Percentiles rank a stretch among this genome's conserved stretches.
Evolutionary conservation across 2,797 vertebrate species (phyloP).

Genomic region (Tapirus indicus): DNA sequence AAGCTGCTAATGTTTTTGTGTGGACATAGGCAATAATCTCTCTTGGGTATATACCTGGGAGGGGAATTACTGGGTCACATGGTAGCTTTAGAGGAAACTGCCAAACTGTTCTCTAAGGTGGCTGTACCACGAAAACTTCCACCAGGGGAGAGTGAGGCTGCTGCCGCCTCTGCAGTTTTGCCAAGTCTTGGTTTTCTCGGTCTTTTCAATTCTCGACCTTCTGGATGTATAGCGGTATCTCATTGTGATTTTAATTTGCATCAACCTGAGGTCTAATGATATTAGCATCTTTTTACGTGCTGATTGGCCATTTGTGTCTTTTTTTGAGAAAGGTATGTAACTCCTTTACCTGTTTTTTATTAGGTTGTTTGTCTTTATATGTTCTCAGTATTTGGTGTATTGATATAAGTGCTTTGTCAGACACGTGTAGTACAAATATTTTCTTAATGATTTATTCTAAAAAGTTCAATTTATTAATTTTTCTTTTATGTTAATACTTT

Average conservation of each 20-base stretch:
- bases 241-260: neutral
- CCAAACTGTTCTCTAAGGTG: fast-evolving
- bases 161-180: neutral
- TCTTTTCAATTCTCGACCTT: neutral
- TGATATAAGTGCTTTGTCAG: neutral
- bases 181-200: fast-evolving
- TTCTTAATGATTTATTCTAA: neutral
- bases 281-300: neutral
- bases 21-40: neutral
- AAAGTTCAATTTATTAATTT: neutral
- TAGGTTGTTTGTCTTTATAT: neutral
- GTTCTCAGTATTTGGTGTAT: neutral
- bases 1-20: neutral
- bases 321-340: neutral
- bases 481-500: neutral
- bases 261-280: neutral
- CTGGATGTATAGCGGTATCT: fast-evolving
- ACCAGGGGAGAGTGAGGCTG: fast-evolving
- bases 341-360: neutral
- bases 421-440: neutral
- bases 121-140: fast-evolving
- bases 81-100: neutral
- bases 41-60: neutral
- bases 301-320: neutral
- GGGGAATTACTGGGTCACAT: neutral